These are phyloP conservation scores for Geophilus truncorum DNA, from an alignment of 2,888 invertebrate species.

Conservation along the genomic window DNA sequence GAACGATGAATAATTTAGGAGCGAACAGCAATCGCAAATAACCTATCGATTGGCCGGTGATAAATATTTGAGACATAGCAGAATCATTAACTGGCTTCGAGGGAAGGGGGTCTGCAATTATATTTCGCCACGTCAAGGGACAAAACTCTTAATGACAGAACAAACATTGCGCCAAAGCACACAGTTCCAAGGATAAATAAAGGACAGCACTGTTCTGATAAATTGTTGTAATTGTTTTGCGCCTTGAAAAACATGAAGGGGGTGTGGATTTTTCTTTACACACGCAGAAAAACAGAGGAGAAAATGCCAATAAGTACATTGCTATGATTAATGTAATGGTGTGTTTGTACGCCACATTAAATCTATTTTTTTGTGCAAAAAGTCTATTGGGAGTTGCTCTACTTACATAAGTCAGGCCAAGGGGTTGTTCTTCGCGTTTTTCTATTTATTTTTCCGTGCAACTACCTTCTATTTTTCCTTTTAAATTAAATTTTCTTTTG, in stretches of 20 bases:
- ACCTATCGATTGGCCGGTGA: too few relatives aligned
- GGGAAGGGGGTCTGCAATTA: neutral
- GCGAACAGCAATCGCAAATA: too few relatives aligned
- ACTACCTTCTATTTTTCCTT: too few relatives aligned
- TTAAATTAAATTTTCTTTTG: too few relatives aligned
- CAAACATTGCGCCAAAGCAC: neutral
- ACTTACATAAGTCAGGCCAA: too few relatives aligned
- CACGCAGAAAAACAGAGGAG: neutral
- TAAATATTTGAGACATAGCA: neutral
- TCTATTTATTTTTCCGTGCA: too few relatives aligned
- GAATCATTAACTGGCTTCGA: neutral
- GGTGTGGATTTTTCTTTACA: neutral
- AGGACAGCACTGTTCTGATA: neutral
- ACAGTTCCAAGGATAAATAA: neutral
- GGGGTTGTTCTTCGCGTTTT: too few relatives aligned
- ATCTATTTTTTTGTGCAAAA: neutral
- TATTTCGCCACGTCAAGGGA: neutral
- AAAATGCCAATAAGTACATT: neutral
- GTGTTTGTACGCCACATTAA: neutral
- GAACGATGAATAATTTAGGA: too few relatives aligned
- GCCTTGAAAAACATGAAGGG: neutral
- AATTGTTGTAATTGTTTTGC: neutral
- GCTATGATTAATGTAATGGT: neutral
- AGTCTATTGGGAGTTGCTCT: neutral
- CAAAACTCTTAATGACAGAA: neutral